Conservation (phyloP, 2,888 invertebrate species). For the Lordiphosa fenestrarum region DNA sequence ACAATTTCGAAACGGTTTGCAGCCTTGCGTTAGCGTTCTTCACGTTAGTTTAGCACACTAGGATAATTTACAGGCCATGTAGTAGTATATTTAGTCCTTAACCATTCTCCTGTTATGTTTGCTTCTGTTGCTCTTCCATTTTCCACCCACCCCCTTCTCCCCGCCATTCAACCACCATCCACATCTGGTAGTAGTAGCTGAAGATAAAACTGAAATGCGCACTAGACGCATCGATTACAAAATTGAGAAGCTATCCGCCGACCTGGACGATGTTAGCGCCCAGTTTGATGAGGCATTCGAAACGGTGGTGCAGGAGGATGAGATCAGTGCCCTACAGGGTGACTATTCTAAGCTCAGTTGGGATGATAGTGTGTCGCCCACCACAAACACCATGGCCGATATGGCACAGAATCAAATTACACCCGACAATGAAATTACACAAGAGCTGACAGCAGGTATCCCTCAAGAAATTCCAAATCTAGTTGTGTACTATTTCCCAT, state of each 20-base stretch:
- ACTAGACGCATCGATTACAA: slow-evolving; percentile 77
- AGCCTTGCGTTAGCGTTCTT: too few relatives aligned
- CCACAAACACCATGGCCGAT: slow-evolving; percentile 78
- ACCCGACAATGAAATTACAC: slow-evolving; percentile 79
- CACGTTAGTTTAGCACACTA: slow-evolving; percentile 21
- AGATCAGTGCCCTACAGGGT: slow-evolving; percentile 79
- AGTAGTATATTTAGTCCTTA: slow-evolving; percentile 48
- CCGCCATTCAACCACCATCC: slow-evolving; percentile 8
- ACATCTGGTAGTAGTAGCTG: slow-evolving; percentile 48
- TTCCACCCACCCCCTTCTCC: slow-evolving; percentile 12
- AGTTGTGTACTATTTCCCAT: slow-evolving; percentile 34
- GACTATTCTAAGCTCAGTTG: slow-evolving; percentile 81
- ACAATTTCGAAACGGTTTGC: too few relatives aligned
- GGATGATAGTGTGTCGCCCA: slow-evolving; percentile 79
- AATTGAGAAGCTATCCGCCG: slow-evolving; percentile 77
- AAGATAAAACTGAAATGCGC: slow-evolving; percentile 54
- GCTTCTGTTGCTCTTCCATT: slow-evolving; percentile 40
- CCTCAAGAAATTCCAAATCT: slow-evolving; percentile 21
- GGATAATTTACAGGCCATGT: slow-evolving; percentile 23
- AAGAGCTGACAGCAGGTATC: slow-evolving; percentile 79
- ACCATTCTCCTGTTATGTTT: slow-evolving; percentile 46
- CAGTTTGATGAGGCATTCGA: slow-evolving; percentile 77
- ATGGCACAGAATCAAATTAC: slow-evolving; percentile 77
- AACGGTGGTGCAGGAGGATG: slow-evolving; percentile 77
- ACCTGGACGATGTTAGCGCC: slow-evolving; percentile 73